Base-by-base conservation (phyloP, 1,140 invertebrate species). In the Sarcophaga bullata region DNA sequence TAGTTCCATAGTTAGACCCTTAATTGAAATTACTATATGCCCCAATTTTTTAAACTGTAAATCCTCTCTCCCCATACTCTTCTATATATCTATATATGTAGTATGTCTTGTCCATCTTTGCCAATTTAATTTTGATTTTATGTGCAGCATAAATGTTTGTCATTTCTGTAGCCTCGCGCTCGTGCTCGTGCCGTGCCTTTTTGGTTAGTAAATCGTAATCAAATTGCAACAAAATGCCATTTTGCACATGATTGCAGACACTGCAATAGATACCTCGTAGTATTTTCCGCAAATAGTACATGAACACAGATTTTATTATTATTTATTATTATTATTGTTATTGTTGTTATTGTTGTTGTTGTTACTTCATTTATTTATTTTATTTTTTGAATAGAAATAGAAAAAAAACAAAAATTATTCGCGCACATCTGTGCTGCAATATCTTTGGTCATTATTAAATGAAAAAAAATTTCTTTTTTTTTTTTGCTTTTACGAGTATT, bases 181-280 rank as follows among this genome's bases (percentile, higher is more conserved):
- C 19, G 19, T n/a, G n/a, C 62, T 68, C 62, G 62, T 68, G 62
- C 54, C 54, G 54, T 58, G 54, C 17, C 62, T 68, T 68, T 37
- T 37, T 37, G 25, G 25, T 37, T 68, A 68, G 62, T 68, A 68
- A 17, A 25, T 68, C 17, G 62, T 68, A 68, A 68, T 68, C 62
- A 68, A 68, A 68, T 68, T 68, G 62, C 62, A 68, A 68, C 62
- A 19, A 19, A 68, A 68, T 68, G 62, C 8, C n/a, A 68, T 68
- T 68, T 68, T 68, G 19, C 62, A 25, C 62, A 10, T 52, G 17
- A 19, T 68, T 68, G 19, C 62, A 25, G n/a, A 10, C 13, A 52
- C 50, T 52, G n/a, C 62, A 68, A 19, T 68, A 15, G 9, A 68
- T n/a, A 68, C n/a, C 17, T 58, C n/a, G 15, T 52, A 52, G 13